These are phyloP conservation scores for Conus ventricosus DNA, from an alignment of 1,140 invertebrate species.

Conservation along the genomic window DNA sequence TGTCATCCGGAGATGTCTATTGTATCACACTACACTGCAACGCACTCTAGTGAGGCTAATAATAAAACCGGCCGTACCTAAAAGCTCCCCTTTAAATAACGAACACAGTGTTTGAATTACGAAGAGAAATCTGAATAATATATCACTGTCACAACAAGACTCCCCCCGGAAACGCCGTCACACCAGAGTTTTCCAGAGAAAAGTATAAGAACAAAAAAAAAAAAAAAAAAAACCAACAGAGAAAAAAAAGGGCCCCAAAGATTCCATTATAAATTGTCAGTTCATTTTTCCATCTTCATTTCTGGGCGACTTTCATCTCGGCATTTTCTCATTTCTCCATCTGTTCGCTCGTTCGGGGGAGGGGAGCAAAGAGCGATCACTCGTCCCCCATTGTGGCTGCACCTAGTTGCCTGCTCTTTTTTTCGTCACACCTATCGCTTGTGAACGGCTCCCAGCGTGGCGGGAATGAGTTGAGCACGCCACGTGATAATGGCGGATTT, in stretches of 20 bases:
- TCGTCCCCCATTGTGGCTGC: constrained; percentile 18
- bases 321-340: constrained; percentile 12
- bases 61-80: no score
- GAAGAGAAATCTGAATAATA: no score
- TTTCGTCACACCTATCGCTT: constrained; percentile 27
- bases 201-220: background rate
- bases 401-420: constrained; percentile 7
- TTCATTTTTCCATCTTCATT: constrained; percentile 20
- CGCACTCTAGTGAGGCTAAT: no score
- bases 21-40: no score
- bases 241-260: background rate
- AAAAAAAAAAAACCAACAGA: background rate
- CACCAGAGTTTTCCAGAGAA: background rate
- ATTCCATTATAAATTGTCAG: constrained; percentile 16
- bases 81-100: no score
- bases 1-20: no score
- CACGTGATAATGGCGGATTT: background rate
- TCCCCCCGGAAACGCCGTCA: no score
- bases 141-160: background rate
- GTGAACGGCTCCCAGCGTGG: constrained; percentile 10
- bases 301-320: background rate
- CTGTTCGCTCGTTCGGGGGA: background rate
- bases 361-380: constrained; percentile 14
- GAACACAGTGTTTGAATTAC: no score
- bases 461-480: constrained; percentile 4